These are phyloP conservation scores for Pseudochirops cupreus DNA, from an alignment of 2,797 vertebrate species.

Conservation along the genomic window DNA sequence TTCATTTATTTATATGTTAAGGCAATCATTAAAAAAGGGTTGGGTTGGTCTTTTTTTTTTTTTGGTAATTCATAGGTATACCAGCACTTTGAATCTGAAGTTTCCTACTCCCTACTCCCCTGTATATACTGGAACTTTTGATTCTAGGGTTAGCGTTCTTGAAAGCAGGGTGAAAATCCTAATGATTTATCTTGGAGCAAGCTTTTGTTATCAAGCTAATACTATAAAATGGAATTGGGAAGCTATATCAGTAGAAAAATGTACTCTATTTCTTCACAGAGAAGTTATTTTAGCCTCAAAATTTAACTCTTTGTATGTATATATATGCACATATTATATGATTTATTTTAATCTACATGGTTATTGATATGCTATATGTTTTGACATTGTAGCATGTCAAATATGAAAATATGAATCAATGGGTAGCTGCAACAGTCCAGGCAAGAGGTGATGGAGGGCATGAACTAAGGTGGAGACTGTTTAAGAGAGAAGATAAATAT, in stretches of 20 bases:
- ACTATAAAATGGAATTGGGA: conserved; percentile 24
- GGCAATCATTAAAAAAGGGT: no score
- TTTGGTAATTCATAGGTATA: background rate
- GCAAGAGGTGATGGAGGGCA: background rate
- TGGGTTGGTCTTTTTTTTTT: no score
- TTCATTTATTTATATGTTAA: no score
- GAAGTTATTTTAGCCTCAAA: conserved; percentile 30
- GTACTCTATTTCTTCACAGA: background rate
- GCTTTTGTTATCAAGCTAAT: conserved; percentile 30
- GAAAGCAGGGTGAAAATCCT: background rate
- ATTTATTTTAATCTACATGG: conserved; percentile 25
- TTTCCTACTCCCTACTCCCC: background rate
- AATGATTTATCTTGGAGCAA: background rate
- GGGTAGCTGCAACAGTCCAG: background rate
- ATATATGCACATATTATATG: conserved; percentile 19
- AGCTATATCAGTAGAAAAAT: background rate
- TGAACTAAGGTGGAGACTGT: background rate
- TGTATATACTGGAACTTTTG: background rate
- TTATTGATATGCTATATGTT: background rate
- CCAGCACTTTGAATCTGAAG: background rate
- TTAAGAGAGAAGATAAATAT: background rate
- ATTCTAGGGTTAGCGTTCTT: background rate
- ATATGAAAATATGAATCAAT: conserved; percentile 27
- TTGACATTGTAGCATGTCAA: conserved; percentile 26
- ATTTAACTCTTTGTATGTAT: background rate